Base-by-base conservation (phyloP, 2,888 invertebrate species). In the Diachrysia chrysitis region DNA sequence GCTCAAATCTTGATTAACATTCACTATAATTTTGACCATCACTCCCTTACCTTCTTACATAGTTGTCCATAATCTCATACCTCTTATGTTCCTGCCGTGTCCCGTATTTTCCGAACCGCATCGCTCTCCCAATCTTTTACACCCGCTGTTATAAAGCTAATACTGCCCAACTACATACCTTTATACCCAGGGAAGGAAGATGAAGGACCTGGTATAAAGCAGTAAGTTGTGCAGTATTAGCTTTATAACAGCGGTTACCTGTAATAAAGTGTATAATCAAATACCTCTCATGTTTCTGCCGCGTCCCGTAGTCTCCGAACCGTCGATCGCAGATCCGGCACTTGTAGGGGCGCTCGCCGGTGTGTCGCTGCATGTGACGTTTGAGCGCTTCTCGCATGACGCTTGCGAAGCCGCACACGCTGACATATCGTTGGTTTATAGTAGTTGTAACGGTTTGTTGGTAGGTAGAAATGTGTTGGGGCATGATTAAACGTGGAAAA, bases 201-300 rank as follows among this genome's bases (percentile, higher is more conserved):
- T n/a, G n/a, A n/a, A n/a, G n/a, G n/a, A n/a, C n/a, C n/a, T n/a
- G n/a, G n/a, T n/a, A n/a, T n/a, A n/a, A n/a, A n/a, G n/a, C n/a
- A n/a, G n/a, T n/a, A n/a, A n/a, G n/a, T n/a, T n/a, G n/a, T n/a
- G n/a, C n/a, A n/a, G n/a, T n/a, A n/a, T n/a, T n/a, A n/a, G n/a
- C n/a, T n/a, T n/a, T n/a, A n/a, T n/a, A n/a, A n/a, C n/a, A n/a
- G n/a, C n/a, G n/a, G n/a, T n/a, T n/a, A n/a, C n/a, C n/a, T 14
- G 0, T 0, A 0, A 35, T 29, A 74, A 25, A 54, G 17, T 0
- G 12, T 16, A 71, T 12, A 60, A 55, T 25, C 17, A 1, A 54
- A 19, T 76, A 91, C 94, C 94, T 90, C 70, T 95, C 93, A 63
- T 95, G 95, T 70, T 94, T 95, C 87, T 94, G 93, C 63, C 94